phyloP scores from a whole-genome alignment of 2,888 invertebrate genomes.

The Ennomos quercinarius region DNA sequence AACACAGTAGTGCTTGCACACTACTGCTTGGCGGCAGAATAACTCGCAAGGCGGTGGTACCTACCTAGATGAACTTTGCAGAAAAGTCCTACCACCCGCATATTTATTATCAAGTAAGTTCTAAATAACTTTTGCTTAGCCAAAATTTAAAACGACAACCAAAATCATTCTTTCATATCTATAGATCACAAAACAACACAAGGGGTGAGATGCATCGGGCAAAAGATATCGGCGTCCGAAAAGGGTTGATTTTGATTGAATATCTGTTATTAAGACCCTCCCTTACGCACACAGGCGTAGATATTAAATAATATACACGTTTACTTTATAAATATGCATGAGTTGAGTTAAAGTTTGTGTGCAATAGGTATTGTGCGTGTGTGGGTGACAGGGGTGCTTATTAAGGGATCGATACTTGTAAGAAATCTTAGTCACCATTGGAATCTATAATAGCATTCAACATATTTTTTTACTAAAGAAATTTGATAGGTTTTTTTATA shows the following conservation, averaged over 20 bases:
- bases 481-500: no score
- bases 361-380: conserved; percentile 49
- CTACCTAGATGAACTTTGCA: no score
- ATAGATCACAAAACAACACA: conserved; percentile 42
- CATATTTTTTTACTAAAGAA: no score
- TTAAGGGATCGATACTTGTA: conserved; percentile 39
- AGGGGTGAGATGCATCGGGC: conserved; percentile 68
- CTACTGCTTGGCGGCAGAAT: no score
- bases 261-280: conserved; percentile 84
- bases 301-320: conserved; percentile 81
- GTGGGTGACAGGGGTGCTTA: conserved; percentile 44
- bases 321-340: conserved; percentile 84
- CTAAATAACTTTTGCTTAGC: neutral
- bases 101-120: neutral
- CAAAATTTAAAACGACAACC: neutral
- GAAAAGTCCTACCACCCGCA: no score
- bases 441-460: conserved; percentile 2
- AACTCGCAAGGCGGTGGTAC: no score
- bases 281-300: conserved; percentile 69
- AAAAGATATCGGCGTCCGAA: conserved; percentile 80
- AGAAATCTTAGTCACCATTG: conserved; percentile 35
- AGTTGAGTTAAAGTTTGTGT: conserved; percentile 75
- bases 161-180: conserved; percentile 39
- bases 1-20: no score
- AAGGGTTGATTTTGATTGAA: conserved; percentile 85